Percentiles rank a stretch among this genome's conserved stretches.
These are phyloP conservation scores for Epizoanthus scotinus DNA, from an alignment of 92 coral and sea anemone genomes.

Conservation along the genomic window DNA sequence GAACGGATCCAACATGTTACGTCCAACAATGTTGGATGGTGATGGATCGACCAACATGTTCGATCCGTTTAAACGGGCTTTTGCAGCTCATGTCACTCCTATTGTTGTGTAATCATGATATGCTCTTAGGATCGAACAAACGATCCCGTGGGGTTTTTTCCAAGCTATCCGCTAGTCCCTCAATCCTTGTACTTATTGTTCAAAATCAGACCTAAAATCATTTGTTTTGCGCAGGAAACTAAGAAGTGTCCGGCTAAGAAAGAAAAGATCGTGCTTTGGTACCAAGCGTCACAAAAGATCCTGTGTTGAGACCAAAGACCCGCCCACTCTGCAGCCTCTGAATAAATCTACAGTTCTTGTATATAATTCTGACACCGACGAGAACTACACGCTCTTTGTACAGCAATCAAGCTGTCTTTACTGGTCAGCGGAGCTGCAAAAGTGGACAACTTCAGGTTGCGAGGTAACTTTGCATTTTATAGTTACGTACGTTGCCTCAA, in stretches of 20 bases:
- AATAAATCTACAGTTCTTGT: neutral
- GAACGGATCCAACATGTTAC: too few relatives aligned
- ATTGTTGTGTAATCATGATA: too few relatives aligned
- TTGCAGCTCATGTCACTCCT: too few relatives aligned
- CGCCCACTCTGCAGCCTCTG: neutral
- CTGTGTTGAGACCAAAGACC: neutral
- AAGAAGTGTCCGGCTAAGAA: neutral
- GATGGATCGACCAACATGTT: too few relatives aligned
- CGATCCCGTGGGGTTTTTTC: too few relatives aligned
- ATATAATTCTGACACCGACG: neutral
- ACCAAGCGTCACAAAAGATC: neutral
- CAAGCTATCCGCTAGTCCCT: too few relatives aligned
- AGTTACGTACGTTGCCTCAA: too few relatives aligned
- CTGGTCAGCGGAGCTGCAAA: neutral
- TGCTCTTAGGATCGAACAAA: too few relatives aligned
- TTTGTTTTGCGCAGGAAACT: neutral
- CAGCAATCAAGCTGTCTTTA: conserved; percentile 17
- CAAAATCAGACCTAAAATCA: too few relatives aligned
- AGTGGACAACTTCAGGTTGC: conserved; percentile 12
- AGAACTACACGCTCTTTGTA: conserved; percentile 1
- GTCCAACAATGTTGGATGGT: too few relatives aligned
- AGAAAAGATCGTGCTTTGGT: conserved; percentile 6
- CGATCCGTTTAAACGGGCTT: too few relatives aligned
- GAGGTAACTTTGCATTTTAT: neutral
- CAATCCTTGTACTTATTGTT: too few relatives aligned